Conservation (phyloP, 2,888 invertebrate genomes). For the Xestia xanthographa region DNA sequence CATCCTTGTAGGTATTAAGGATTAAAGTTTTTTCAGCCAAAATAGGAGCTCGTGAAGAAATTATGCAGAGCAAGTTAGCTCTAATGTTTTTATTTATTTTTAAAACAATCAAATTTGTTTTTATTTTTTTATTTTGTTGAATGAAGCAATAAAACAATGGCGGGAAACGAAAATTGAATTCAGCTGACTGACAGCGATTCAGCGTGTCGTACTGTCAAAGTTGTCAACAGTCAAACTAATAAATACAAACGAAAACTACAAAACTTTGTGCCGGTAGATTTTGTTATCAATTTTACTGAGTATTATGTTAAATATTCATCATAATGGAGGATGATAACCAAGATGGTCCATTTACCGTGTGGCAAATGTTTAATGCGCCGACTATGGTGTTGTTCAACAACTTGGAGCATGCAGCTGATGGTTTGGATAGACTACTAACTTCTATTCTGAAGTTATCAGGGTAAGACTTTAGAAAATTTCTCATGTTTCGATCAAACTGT, state of each 20-base stretch:
- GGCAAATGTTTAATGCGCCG: slow-evolving; percentile 92
- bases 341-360: slow-evolving; percentile 88
- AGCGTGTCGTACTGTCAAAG: slow-evolving; percentile 12
- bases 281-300: not conserved
- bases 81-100: not conserved
- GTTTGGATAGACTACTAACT: slow-evolving; percentile 90
- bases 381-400: slow-evolving; percentile 91
- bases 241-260: not conserved
- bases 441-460: slow-evolving; percentile 91
- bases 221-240: no score
- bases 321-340: slow-evolving; percentile 85
- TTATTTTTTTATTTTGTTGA: not conserved
- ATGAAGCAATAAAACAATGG: slow-evolving; percentile 24
- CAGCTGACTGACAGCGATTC: slow-evolving; percentile 11
- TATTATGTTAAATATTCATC: not conserved
- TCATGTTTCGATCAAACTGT: not conserved
- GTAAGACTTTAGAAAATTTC: slow-evolving; percentile 69
- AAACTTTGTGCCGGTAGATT: slow-evolving; percentile 15
- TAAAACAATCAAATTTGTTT: no score
- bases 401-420: slow-evolving; percentile 89
- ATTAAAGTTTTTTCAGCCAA: not conserved
- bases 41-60: not conserved
- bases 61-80: not conserved
- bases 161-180: slow-evolving; percentile 44
- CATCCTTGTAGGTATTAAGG: not conserved